Evolutionary conservation across 2,888 invertebrate genomes (phyloP).

Genomic region (Ferdinandea cuprea): DNA sequence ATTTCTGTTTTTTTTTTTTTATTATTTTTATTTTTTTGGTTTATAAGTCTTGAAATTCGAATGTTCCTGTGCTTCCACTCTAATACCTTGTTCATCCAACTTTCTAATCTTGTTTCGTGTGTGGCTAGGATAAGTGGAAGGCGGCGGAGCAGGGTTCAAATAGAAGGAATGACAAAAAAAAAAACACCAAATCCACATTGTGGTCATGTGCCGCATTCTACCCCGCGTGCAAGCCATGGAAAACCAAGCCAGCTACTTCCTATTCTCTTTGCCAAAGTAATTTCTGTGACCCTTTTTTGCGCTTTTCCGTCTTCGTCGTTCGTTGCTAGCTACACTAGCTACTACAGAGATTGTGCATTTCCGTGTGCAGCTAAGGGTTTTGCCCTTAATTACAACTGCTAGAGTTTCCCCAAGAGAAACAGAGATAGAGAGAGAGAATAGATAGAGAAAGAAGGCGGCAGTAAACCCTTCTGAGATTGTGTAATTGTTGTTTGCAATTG

Average conservation of each 20-base stretch:
- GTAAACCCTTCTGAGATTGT: slow-evolving; percentile 33
- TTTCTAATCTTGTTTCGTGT: slow-evolving; percentile 38
- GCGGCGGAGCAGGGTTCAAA: too few relatives aligned
- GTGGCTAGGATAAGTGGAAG: slow-evolving; percentile 3
- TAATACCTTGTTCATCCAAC: slow-evolving; percentile 13
- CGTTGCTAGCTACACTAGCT: slow-evolving; percentile 20
- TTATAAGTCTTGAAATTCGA: too few relatives aligned
- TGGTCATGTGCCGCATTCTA: slow-evolving; percentile 15
- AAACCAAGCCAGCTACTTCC: slow-evolving; percentile 22
- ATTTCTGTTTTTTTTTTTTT: slow-evolving; percentile 31
- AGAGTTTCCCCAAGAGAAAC: slow-evolving; percentile 36
- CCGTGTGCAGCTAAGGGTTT: slow-evolving; percentile 68
- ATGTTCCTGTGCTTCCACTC: not conserved
- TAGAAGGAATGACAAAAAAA: slow-evolving; percentile 17
- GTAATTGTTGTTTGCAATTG: slow-evolving; percentile 48
- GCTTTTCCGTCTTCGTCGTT: slow-evolving; percentile 35
- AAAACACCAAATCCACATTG: not conserved
- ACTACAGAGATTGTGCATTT: slow-evolving; percentile 60
- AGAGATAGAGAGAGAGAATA: not conserved
- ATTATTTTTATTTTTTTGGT: too few relatives aligned
- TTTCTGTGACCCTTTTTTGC: slow-evolving; percentile 64
- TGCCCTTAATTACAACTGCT: slow-evolving; percentile 65
- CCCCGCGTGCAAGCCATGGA: slow-evolving; percentile 13
- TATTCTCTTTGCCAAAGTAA: slow-evolving; percentile 42
- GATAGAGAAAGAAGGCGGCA: not conserved